Conservation (phyloP, 2,797 vertebrate species). For the Poeciliopsis paucimaculata region DNA sequence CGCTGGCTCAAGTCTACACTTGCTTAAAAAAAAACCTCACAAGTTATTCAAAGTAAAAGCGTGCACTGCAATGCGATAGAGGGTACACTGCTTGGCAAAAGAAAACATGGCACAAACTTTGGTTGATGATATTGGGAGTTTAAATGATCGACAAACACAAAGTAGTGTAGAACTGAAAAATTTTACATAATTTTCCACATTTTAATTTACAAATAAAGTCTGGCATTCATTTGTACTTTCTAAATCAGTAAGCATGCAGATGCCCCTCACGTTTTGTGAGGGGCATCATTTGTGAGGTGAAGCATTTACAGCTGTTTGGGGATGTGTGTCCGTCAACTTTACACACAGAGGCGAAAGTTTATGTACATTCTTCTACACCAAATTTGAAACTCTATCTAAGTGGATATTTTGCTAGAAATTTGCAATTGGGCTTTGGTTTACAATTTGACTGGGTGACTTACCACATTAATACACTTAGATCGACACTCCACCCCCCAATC, state of each 20-base stretch:
- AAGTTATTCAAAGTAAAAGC: neutral
- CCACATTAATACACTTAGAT: neutral
- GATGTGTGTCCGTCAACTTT: neutral
- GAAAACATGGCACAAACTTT: neutral
- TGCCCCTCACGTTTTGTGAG: too few species aligned
- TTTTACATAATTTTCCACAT: neutral
- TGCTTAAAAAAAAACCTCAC: neutral
- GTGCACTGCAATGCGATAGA: slow-evolving; percentile 16
- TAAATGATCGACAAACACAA: neutral
- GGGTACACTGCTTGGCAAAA: slow-evolving; percentile 16
- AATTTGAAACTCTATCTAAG: neutral
- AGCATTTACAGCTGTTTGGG: neutral
- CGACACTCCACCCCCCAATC: neutral
- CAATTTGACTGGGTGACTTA: neutral
- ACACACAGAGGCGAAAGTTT: neutral
- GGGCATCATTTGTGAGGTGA: neutral
- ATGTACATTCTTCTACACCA: neutral
- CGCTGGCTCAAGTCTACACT: neutral
- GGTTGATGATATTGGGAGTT: neutral
- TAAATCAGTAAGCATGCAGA: too few species aligned
- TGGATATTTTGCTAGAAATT: neutral
- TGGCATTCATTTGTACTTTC: neutral
- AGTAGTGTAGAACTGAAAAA: neutral
- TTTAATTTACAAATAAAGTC: neutral
- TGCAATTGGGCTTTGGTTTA: neutral